These are phyloP conservation scores for Channallabes apus DNA, from an alignment of 2,797 vertebrate species.

Conservation along the genomic window DNA sequence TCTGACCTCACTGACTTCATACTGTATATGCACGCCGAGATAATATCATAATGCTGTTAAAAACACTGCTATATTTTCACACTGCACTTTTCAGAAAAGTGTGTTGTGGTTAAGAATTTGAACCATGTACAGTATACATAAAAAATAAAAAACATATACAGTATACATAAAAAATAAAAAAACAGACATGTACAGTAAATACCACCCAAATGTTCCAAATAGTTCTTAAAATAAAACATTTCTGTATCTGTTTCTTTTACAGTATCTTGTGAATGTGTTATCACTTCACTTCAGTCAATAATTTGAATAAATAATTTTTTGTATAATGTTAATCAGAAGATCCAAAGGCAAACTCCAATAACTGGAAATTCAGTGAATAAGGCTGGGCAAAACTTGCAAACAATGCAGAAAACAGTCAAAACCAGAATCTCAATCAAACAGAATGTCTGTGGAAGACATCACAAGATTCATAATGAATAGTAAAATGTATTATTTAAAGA, in stretches of 20 bases:
- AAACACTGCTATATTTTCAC: constrained; percentile 42
- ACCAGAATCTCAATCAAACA: neutral
- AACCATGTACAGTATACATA: constrained; percentile 5
- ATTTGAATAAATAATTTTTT: neutral
- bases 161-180: too few relatives aligned
- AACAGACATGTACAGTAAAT: neutral
- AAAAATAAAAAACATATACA: neutral
- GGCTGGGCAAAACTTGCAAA: neutral
- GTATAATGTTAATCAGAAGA: neutral
- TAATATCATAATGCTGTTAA: constrained; percentile 14
- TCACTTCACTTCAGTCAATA: neutral
- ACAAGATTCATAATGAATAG: neutral
- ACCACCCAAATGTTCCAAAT: constrained; percentile 4
- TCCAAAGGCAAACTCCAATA: neutral
- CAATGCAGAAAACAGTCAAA: neutral
- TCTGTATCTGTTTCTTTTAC: too few relatives aligned
- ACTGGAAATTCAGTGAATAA: neutral
- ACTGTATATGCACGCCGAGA: constrained; percentile 30
- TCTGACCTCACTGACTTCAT: constrained; percentile 48
- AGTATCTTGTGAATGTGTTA: neutral
- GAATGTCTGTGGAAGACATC: neutral
- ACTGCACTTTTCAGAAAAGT: constrained; percentile 38
- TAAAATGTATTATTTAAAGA: neutral
- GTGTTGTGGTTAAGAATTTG: constrained; percentile 24
- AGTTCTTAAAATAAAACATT: constrained; percentile 27